Evolutionary conservation across 2,888 invertebrate species (phyloP).

Genomic region (Spilosoma lubricipeda): DNA sequence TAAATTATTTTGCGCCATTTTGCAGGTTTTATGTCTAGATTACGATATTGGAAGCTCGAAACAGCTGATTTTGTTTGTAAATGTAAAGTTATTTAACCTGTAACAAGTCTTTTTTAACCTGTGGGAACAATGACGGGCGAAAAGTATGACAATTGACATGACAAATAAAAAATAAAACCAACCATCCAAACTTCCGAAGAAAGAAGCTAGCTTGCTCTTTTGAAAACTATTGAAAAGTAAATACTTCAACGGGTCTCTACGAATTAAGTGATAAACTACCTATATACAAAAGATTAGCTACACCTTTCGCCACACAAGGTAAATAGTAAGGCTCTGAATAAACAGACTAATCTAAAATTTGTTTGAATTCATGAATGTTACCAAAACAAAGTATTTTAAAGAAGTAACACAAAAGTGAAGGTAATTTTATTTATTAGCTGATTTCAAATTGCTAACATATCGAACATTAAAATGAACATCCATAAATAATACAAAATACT

Average conservation of each 20-base stretch:
- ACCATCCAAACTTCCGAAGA: not conserved
- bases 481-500: not conserved
- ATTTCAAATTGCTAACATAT: not conserved
- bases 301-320: not conserved
- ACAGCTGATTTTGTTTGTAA: not conserved
- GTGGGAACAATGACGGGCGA: not conserved
- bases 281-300: not conserved
- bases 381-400: not conserved
- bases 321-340: not conserved
- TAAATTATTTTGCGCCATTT: no score
- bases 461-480: not conserved
- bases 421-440: not conserved
- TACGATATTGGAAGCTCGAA: not conserved
- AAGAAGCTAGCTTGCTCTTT: not conserved
- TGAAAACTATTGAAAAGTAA: not conserved
- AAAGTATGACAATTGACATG: not conserved
- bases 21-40: not conserved
- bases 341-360: not conserved
- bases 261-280: not conserved
- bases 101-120: not conserved
- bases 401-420: not conserved
- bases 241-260: not conserved
- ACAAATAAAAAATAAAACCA: not conserved
- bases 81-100: not conserved
- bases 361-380: not conserved